Percentiles rank a stretch among this genome's conserved stretches.
phyloP scores from a whole-genome alignment of 1,140 invertebrate genomes.

The Diplogasteroides magnus region DNA sequence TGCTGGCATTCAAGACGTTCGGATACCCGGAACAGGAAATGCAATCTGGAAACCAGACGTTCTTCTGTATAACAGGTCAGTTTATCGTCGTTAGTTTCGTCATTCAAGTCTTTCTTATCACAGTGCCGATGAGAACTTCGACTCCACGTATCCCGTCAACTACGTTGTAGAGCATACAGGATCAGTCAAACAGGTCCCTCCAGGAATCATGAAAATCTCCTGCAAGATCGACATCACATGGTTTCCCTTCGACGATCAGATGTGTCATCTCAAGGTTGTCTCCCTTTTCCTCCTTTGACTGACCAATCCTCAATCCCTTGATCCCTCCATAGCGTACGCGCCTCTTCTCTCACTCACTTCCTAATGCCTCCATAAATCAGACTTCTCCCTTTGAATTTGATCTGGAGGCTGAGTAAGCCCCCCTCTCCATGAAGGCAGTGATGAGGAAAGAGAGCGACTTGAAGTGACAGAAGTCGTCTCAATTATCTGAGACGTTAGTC shows the following conservation, averaged over 20 bases:
- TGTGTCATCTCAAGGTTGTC: conserved; percentile 56
- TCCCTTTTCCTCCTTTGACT: not conserved
- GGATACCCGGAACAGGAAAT: conserved; percentile 76
- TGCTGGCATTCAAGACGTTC: conserved; percentile 84
- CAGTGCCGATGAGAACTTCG: conserved; percentile 51
- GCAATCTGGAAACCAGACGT: conserved; percentile 80
- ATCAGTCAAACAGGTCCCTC: conserved; percentile 42
- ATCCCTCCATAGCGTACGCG: no score
- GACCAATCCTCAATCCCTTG: not conserved
- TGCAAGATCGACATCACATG: conserved; percentile 55
- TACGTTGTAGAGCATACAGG: conserved; percentile 43
- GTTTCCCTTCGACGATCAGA: conserved; percentile 51
- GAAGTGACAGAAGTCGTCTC: no score
- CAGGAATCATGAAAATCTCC: conserved; percentile 53
- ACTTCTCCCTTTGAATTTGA: not conserved
- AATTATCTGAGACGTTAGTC: no score
- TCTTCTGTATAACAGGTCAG: conserved; percentile 28
- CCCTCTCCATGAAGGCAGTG: no score
- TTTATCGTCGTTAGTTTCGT: not conserved
- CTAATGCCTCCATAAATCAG: not conserved
- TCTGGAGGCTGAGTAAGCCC: no score
- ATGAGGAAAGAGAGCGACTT: no score
- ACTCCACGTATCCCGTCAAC: conserved; percentile 52
- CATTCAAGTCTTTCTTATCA: not conserved
- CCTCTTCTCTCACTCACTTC: no score